Base-by-base conservation (phyloP, 2,113 vertebrate genomes). In the Irena cyanogastra region DNA sequence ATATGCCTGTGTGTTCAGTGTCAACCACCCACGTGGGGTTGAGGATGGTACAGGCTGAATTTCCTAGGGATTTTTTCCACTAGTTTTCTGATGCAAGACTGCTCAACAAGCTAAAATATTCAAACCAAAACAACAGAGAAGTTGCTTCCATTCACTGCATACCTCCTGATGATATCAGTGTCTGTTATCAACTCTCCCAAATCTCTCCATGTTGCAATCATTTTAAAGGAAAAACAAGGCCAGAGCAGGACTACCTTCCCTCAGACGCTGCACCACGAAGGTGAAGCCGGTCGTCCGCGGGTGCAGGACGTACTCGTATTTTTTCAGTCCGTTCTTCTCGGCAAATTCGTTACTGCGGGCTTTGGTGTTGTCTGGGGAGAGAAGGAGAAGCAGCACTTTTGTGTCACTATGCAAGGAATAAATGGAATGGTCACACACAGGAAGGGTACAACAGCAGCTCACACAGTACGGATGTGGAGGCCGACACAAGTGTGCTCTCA, bases 201-300 rank as follows among this genome's bases (percentile, higher is more conserved):
- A 68, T 52, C 35, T 52, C 53, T 47, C 49, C 44, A 21, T 1
- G 13, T 44, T 37, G 52, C 24, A 52, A 26, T 16, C 7, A 68
- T 30, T 70, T 59, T 14, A 54, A 65, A 65, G 49, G 49, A 52
- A 42, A 57, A 42, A 52, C 33, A 63, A 50, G 56, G 27, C 37
- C 44, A 74, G 59, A 86, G 33, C 52, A 60, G 57, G n/a, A 70
- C 98, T 97, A 99, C 99, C 99, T 99, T 98, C 97, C 89, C 98
- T 98, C 37, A 99, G 98, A 69, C 95, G 98, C 68, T 99, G 98
- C 54, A 99, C 98, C 59, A 99, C 99, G 94, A 99, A 99, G 96
- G 99, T 99, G 97, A 99, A 99, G 53, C 99, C 99, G 5, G 99
- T 99, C 24, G 99, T 99, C 83, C 99, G 98, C 0, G 99, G 99